Evolutionary conservation across 2,888 invertebrate species (phyloP), one percentile per base, ranked within the genome.

Genomic region (Cephus pygmeus): DNA sequence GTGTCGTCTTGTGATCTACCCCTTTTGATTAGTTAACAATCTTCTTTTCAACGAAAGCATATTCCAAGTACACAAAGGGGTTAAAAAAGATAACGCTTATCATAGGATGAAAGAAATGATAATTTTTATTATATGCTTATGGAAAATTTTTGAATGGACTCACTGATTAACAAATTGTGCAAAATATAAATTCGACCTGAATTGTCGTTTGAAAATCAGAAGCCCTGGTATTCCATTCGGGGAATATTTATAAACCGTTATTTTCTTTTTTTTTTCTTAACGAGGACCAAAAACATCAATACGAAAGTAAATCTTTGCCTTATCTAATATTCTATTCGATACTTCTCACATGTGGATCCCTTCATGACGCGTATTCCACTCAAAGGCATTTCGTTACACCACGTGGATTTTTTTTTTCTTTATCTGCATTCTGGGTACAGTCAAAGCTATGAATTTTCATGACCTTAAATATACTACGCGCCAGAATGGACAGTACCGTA

Each of bases 341-440:
- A 31, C 4, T 9, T 31, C 23, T 34, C 30, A 71, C 71, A 30
- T 30, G 15, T 71, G 71, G 30, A 3, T 30, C 23, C 34, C 23
- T 15, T 30, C 30, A 23, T 30, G 31, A 15, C 71, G 71, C 31
- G 71, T 23, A 74, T 35, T 35, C 34, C 30, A 23, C 35, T 34
- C 23, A 6, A 9, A 30, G 31, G 34, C 74, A 74, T 34, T 74
- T 34, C 74, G 30, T 74, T 74, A 15, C 71, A 71, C 71, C 71
- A 31, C 15, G 34, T n/a, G 12, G 1, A 34, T 74, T 74, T 34
- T 23, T 34, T 33, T 74, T 71, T 34, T 34, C 74, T 74, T 74
- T 74, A 74, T 74, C 34, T 34, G 71, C 23, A 71, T 74, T 35
- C 34, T 34, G 34, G 34, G 74, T 74, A 74, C 74, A 74, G 74